Evolutionary conservation across 2,888 invertebrate species (phyloP), one percentile per base, ranked within the genome.

Genomic region (Catocala sponsa): DNA sequence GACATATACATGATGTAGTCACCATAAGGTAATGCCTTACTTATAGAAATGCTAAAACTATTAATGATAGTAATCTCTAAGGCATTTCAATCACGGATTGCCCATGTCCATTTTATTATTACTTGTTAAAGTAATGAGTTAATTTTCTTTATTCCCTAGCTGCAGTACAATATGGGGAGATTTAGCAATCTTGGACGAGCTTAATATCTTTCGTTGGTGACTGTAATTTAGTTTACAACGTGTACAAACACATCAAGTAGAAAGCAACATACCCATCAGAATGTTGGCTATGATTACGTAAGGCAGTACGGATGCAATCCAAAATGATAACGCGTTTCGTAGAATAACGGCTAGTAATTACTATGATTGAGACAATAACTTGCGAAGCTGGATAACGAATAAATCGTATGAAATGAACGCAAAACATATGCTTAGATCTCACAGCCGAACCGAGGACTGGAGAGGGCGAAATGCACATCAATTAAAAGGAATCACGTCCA

Each of bases 301-400:
- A 61, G 59, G 52, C 44, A 35, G 55, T 50, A 12, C 10, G 50
- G 12, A 63, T 59, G 61, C 56, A 78, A 68, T 72, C 72, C 60
- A 53, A 72, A 78, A 66, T 74, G 63, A 74, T 70, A 62, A 72
- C 65, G 53, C 32, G 11, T 50, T 56, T 49, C 54, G 44, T 52
- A 61, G 55, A 53, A 63, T 72, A 80, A 77, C 73, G 70, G 79
- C 13, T 59, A 61, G 60, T 81, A 81, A 83, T 82, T 74, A 81
- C 68, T 67, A 64, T 70, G 57, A 81, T 77, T 76, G 74, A 76
- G 79, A 73, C 70, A 76, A 65, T 65, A 80, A 77, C 74, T n/a
- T 67, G 59, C 57, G 59, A 33, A 55, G 58, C 55, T 56, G 63
- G 71, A 62, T 74, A 77, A 79, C 68, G 73, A 80, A 82, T 68